Evolutionary conservation across 1,140 invertebrate species (phyloP).

Genomic region (Riptortus pedestris): DNA sequence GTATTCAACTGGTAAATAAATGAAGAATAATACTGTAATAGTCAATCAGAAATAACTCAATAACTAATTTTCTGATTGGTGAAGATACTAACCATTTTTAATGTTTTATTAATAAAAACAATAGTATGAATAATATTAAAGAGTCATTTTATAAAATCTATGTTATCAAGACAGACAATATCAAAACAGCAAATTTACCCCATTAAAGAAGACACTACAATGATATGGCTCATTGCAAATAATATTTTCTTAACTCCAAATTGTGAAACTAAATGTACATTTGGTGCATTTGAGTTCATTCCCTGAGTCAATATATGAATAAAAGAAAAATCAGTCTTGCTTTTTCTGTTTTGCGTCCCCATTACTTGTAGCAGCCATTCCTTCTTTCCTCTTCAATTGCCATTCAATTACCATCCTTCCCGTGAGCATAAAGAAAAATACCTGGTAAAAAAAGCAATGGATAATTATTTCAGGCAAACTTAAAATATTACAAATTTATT

Average conservation of each 20-base stretch:
- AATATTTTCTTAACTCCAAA: neutral
- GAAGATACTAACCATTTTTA: too few relatives aligned
- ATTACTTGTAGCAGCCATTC: constrained; percentile 28
- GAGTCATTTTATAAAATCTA: too few relatives aligned
- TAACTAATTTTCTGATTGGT: too few relatives aligned
- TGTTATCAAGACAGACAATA: too few relatives aligned
- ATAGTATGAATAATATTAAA: too few relatives aligned
- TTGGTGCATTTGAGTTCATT: neutral
- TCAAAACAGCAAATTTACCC: neutral
- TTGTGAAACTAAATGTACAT: neutral
- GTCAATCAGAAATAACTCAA: too few relatives aligned
- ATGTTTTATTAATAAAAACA: too few relatives aligned
- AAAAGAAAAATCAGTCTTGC: constrained; percentile 32
- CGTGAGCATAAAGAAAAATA: constrained; percentile 91
- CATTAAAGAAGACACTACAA: constrained; percentile 3
- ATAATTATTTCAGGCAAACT: too few relatives aligned
- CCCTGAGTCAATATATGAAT: neutral
- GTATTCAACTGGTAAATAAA: too few relatives aligned
- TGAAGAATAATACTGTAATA: too few relatives aligned
- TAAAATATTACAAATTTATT: neutral
- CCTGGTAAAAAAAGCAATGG: constrained; percentile 38
- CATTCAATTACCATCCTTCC: constrained; percentile 76
- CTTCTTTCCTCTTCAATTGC: constrained; percentile 44
- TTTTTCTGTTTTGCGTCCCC: constrained; percentile 34
- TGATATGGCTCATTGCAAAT: constrained; percentile 15